Evolutionary conservation across 2,888 invertebrate genomes (phyloP).

Genomic region (Syrista parreyssii): DNA sequence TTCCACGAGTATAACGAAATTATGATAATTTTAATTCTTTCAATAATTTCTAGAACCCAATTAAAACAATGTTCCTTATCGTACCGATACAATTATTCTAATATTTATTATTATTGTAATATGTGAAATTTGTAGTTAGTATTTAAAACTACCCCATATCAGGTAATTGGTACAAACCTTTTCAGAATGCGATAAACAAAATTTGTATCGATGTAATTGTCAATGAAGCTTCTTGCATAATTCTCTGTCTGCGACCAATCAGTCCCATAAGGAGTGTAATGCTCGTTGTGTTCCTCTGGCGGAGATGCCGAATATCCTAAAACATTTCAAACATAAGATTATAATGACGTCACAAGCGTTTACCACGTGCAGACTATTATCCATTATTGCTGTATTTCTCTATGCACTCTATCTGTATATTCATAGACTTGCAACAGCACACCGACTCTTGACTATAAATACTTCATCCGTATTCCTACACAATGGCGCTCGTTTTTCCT

Average conservation of each 20-base stretch:
- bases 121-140: no score
- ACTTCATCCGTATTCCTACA: no score
- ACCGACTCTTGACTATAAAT: no score
- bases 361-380: background rate
- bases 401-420: no score
- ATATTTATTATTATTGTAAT: background rate
- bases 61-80: background rate
- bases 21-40: background rate
- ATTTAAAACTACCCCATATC: background rate
- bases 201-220: conserved; percentile 18
- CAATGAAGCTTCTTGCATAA: conserved; percentile 11
- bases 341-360: background rate
- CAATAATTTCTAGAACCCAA: background rate
- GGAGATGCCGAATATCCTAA: conserved; percentile 19
- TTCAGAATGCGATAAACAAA: conserved; percentile 11
- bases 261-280: background rate
- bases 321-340: background rate
- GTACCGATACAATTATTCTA: background rate
- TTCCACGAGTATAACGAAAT: background rate
- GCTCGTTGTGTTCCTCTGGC: background rate
- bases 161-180: conserved; percentile 7
- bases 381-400: no score
- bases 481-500: no score
- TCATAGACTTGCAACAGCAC: no score
- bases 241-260: conserved; percentile 15